These are phyloP conservation scores for Knipowitschia caucasica DNA, from an alignment of 2,797 vertebrate species.

Conservation along the genomic window DNA sequence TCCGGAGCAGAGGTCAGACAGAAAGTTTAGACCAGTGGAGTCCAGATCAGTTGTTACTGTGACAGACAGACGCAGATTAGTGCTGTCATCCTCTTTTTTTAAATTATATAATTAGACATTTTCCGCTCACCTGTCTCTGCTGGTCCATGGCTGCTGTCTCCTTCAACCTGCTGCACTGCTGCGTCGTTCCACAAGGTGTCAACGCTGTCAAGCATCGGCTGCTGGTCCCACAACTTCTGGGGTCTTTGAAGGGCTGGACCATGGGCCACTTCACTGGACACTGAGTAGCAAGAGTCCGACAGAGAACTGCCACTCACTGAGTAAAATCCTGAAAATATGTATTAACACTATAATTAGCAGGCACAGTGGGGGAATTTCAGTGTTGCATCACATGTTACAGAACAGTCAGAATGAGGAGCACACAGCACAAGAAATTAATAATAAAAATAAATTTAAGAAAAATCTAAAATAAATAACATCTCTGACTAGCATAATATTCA, in stretches of 20 bases:
- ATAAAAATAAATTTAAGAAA: too few relatives aligned
- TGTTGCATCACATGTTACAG: too few relatives aligned
- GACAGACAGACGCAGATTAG: slow-evolving; percentile 9
- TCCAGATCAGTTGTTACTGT: slow-evolving; percentile 70
- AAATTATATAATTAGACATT: not conserved
- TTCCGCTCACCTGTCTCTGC: not conserved
- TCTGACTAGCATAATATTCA: too few relatives aligned
- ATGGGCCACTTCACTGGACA: slow-evolving; percentile 76
- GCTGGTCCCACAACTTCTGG: slow-evolving; percentile 62
- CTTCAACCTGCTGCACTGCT: slow-evolving; percentile 26
- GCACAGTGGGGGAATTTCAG: too few relatives aligned
- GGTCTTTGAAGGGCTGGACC: slow-evolving; percentile 47
- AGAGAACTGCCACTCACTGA: slow-evolving; percentile 82
- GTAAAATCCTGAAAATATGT: slow-evolving; percentile 71
- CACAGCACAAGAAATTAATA: too few relatives aligned
- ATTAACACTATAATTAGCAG: not conserved
- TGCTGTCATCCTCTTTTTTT: not conserved
- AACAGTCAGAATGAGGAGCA: too few relatives aligned
- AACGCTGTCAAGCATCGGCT: slow-evolving; percentile 69
- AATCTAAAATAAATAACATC: too few relatives aligned
- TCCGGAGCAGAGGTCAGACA: slow-evolving; percentile 72
- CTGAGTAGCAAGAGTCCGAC: slow-evolving; percentile 83
- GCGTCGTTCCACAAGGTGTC: slow-evolving; percentile 73
- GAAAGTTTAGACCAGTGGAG: slow-evolving; percentile 64
- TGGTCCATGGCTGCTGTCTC: slow-evolving; percentile 36